These are phyloP conservation scores for Lampris megalopsis DNA, from an alignment of 2,113 vertebrate species.

Conservation along the genomic window DNA sequence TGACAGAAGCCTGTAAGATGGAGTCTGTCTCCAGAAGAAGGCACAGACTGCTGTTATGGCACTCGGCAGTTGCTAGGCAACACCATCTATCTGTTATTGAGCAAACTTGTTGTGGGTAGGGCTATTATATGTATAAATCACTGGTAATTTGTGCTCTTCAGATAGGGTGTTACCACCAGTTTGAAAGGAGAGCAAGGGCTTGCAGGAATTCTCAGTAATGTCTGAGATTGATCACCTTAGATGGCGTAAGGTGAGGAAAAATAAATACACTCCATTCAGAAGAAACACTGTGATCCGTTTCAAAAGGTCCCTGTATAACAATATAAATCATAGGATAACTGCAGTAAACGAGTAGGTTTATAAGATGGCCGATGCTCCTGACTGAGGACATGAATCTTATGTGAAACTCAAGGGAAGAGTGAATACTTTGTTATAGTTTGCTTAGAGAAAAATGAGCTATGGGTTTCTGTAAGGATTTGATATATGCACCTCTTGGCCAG, in stretches of 20 bases:
- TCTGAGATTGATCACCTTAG: slow-evolving; percentile 43
- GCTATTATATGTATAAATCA: slow-evolving; percentile 76
- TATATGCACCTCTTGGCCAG: slow-evolving; percentile 70
- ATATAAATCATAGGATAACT: slow-evolving; percentile 40
- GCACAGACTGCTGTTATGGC: slow-evolving; percentile 75
- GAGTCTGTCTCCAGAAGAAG: slow-evolving; percentile 77
- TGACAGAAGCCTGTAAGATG: slow-evolving; percentile 76
- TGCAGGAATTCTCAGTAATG: slow-evolving; percentile 36
- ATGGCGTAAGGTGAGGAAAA: slow-evolving; percentile 29
- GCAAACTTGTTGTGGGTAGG: slow-evolving; percentile 76
- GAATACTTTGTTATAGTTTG: slow-evolving; percentile 62
- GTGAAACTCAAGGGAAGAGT: slow-evolving; percentile 55
- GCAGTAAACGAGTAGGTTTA: slow-evolving; percentile 24
- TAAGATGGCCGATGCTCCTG: slow-evolving; percentile 32
- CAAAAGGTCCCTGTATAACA: slow-evolving; percentile 20
- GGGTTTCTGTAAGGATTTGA: slow-evolving; percentile 70
- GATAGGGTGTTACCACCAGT: slow-evolving; percentile 45
- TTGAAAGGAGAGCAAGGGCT: not conserved
- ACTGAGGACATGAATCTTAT: slow-evolving; percentile 62
- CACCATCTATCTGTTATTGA: slow-evolving; percentile 80
- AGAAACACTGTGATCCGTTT: slow-evolving; percentile 1
- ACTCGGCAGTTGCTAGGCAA: slow-evolving; percentile 85
- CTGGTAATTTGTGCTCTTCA: slow-evolving; percentile 62
- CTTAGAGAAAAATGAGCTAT: slow-evolving; percentile 72
- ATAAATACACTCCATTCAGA: slow-evolving; percentile 53